Evolutionary conservation across 2,797 vertebrate genomes (phyloP), one percentile per base, ranked within the genome.

Genomic region (Propithecus deckenii): DNA sequence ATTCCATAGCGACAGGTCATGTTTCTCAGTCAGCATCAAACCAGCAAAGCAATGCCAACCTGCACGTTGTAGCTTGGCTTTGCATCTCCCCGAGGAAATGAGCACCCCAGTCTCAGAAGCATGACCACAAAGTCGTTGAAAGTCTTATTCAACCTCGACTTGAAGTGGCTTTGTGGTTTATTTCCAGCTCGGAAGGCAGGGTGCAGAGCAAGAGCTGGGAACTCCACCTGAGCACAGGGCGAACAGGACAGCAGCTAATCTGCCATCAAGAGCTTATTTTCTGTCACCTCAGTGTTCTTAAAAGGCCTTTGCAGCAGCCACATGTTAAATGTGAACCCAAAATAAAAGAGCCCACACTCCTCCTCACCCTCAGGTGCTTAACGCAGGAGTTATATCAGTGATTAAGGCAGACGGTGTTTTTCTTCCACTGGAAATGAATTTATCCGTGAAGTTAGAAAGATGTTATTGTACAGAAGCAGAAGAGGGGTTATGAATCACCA

Each of bases 371-470:
- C 4, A 10, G 61, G 87, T 32, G 17, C 32, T 59, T n/a, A 22
- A 50, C 59, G 4, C 85, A 1, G 86, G 67, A 75, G 52, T 59
- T 7, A 43, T 28, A 17, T 5, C 89, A 10, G 25, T 83, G 57
- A 0, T 75, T 67, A 35, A 1, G 0, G 41, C 46, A 5, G 67
- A 0, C 0, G 0, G 46, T 14, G 25, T 78, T 95, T 80, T 48
- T 79, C 91, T 75, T 22, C 48, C 80, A 4, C 20, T 84, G 83
- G 30, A 76, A 72, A 84, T 17, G 90, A 80, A 30, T 43, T 46
- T 86, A 50, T 69, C 67, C 1, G 89, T 88, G 87, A 90, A 50
- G 88, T 83, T 46, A 57, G 38, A 67, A 23, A 83, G 25, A 46
- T 5, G 22, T 10, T 38, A n/a, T 2, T 55, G 69, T 25, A 12